phyloP scores from a whole-genome alignment of 92 coral and sea anemone genomes.

The Porites rus region DNA sequence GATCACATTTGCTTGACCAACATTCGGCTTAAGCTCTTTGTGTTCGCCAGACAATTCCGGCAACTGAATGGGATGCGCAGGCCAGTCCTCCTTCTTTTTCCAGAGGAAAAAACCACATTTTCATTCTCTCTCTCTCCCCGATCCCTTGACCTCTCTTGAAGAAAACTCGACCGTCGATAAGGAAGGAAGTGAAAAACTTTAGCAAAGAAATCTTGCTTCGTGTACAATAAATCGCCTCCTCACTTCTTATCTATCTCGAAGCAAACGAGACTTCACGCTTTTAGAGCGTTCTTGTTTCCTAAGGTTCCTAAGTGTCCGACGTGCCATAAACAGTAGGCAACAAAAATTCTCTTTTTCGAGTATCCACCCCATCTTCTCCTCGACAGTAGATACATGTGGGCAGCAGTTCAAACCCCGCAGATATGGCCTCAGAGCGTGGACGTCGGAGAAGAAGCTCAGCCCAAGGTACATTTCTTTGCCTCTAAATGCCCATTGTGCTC shows the following conservation, averaged over 20 bases:
- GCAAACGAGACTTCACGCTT: no score
- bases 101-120: conserved; percentile 11
- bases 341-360: no score
- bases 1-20: background rate
- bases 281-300: no score
- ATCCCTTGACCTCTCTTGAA: background rate
- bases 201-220: conserved; percentile 6
- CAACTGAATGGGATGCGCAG: background rate
- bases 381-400: no score
- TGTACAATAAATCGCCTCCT: no score
- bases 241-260: no score
- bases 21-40: background rate
- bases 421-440: no score
- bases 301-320: no score
- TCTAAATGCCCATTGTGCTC: conserved; percentile 26
- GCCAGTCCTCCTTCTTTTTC: conserved; percentile 23
- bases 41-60: background rate
- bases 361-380: no score
- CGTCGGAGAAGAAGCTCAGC: no score
- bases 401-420: no score
- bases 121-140: background rate
- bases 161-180: conserved; percentile 31
- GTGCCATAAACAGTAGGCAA: no score
- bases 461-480: background rate
- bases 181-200: conserved; percentile 12